phyloP scores from a whole-genome alignment of 2,797 vertebrate species.

The Brachyalestes nurse region DNA sequence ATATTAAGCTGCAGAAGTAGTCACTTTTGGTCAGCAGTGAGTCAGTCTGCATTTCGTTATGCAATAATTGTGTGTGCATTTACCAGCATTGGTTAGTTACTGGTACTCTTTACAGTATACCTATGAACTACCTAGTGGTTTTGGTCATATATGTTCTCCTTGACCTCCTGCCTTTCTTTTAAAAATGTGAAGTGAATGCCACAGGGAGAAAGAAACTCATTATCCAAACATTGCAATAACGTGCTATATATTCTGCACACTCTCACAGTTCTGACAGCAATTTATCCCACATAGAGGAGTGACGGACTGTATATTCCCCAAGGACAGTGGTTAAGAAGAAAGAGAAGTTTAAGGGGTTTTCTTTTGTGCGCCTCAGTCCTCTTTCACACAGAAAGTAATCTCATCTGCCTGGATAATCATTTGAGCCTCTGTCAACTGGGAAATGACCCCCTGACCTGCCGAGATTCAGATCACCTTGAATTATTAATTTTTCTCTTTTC shows the following conservation, averaged over 20 bases:
- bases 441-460: constrained; percentile 56
- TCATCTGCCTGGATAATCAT: constrained; percentile 69
- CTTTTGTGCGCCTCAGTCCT: constrained; percentile 60
- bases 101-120: neutral
- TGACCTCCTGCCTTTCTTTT: constrained; percentile 28
- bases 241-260: constrained; percentile 51
- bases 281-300: constrained; percentile 44
- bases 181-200: constrained; percentile 26
- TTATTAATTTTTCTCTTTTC: constrained; percentile 65
- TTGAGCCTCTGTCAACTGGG: constrained; percentile 54
- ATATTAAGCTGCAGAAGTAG: no score
- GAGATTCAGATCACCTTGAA: constrained; percentile 67
- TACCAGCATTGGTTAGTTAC: neutral
- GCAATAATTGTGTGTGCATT: neutral
- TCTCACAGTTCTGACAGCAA: constrained; percentile 56
- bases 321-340: constrained; percentile 63
- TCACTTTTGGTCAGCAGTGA: no score
- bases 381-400: constrained; percentile 68
- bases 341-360: constrained; percentile 48
- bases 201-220: constrained; percentile 62
- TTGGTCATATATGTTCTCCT: constrained; percentile 27
- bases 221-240: constrained; percentile 59
- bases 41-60: no score
- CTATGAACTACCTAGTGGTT: neutral
- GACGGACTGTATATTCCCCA: constrained; percentile 57